Conservation (phyloP, 2,113 vertebrate genomes). For the Tragelaphus scriptus region DNA sequence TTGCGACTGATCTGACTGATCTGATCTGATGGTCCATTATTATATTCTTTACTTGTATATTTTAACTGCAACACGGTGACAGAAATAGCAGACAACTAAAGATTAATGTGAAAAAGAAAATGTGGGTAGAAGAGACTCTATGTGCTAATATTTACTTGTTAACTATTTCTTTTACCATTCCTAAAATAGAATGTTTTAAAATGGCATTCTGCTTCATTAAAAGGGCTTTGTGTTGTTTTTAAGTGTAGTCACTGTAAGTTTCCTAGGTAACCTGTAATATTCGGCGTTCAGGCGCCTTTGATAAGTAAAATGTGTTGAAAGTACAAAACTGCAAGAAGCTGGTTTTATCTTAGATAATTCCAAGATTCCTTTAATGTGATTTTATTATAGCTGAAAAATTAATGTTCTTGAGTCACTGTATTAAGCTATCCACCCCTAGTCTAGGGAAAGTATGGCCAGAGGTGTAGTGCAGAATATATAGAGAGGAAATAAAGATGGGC, state of each 20-base stretch:
- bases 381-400: conserved; percentile 8
- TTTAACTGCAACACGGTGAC: neutral
- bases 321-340: neutral
- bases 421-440: neutral
- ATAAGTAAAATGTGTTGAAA: conserved; percentile 48
- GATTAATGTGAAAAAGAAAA: neutral
- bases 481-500: neutral
- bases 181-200: conserved; percentile 56
- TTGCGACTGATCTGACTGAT: too few relatives aligned
- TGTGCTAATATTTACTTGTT: conserved; percentile 7
- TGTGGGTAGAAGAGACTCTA: neutral
- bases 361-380: neutral
- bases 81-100: neutral
- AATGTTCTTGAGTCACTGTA: neutral
- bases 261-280: conserved; percentile 66
- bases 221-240: conserved; percentile 43
- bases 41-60: neutral
- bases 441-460: neutral
- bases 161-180: conserved; percentile 41
- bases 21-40: neutral
- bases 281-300: neutral
- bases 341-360: neutral
- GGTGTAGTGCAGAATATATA: neutral
- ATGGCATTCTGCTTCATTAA: conserved; percentile 35
- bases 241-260: conserved; percentile 49